These are phyloP conservation scores for Eueides isabella DNA, from an alignment of 1,140 invertebrate species.

Conservation along the genomic window DNA sequence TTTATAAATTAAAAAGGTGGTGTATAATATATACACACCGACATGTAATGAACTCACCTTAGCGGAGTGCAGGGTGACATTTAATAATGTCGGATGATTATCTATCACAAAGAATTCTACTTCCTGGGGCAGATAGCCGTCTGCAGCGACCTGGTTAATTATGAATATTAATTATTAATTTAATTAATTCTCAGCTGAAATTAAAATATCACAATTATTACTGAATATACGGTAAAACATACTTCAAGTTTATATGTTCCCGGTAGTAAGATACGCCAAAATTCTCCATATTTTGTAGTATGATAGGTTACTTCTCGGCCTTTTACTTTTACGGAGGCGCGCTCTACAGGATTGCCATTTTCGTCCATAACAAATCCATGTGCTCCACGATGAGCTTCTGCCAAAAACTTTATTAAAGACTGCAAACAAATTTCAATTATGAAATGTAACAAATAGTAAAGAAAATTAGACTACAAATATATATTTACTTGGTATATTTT, in stretches of 20 bases:
- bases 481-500: too few species aligned
- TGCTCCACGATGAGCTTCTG: conserved; percentile 93
- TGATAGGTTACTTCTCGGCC: conserved; percentile 93
- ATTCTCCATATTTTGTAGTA: conserved; percentile 96
- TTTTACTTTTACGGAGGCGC: conserved; percentile 92
- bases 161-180: too few species aligned
- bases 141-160: conserved; percentile 88
- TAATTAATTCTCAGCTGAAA: too few species aligned
- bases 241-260: conserved; percentile 93
- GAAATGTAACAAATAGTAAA: neutral
- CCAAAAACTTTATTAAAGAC: conserved; percentile 93
- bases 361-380: conserved; percentile 93
- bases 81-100: conserved; percentile 91
- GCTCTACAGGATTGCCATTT: conserved; percentile 90
- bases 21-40: conserved; percentile 29
- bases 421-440: conserved; percentile 50
- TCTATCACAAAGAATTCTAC: conserved; percentile 94
- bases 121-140: conserved; percentile 91
- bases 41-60: conserved; percentile 85
- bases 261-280: conserved; percentile 93
- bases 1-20: conserved; percentile 37
- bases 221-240: conserved; percentile 22
- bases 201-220: too few species aligned
- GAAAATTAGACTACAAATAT: too few species aligned
- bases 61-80: conserved; percentile 90